These are phyloP conservation scores for Loripinus fragilis DNA, from an alignment of 2,888 invertebrate genomes.

Conservation along the genomic window DNA sequence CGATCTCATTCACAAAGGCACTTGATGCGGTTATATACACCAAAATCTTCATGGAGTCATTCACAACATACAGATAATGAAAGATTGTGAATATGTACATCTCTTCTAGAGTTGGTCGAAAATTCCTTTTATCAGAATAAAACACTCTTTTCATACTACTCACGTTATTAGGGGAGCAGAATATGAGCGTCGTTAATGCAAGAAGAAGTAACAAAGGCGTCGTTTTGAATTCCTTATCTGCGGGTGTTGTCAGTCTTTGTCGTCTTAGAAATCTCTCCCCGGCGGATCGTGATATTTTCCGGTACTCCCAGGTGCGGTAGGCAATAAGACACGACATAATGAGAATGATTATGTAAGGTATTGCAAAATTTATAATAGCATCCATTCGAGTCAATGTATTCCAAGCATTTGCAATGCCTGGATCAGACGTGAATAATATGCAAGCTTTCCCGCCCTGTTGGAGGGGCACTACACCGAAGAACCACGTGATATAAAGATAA, in stretches of 20 bases:
- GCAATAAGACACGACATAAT: conserved; percentile 67
- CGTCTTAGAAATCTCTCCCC: conserved; percentile 54
- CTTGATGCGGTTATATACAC: conserved; percentile 51
- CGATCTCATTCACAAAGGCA: conserved; percentile 43
- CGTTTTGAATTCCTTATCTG: conserved; percentile 66
- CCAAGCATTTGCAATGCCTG: conserved; percentile 43
- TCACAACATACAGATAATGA: conserved; percentile 47
- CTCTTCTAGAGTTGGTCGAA: conserved; percentile 29
- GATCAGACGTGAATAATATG: not conserved
- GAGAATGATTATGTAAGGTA: conserved; percentile 69
- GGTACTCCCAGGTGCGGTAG: conserved; percentile 64
- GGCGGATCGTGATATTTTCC: conserved; percentile 53
- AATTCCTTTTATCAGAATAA: not conserved
- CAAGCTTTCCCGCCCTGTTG: not conserved
- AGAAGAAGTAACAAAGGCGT: conserved; percentile 59
- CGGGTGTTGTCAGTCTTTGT: conserved; percentile 44
- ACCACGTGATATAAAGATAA: conserved; percentile 77
- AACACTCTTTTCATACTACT: conserved; percentile 28
- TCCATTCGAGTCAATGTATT: conserved; percentile 66
- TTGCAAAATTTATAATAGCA: conserved; percentile 66
- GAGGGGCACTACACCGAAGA: conserved; percentile 59
- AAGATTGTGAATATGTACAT: conserved; percentile 25
- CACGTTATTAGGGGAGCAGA: conserved; percentile 53
- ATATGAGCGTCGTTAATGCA: conserved; percentile 46
- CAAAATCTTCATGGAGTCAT: conserved; percentile 46